Percentiles rank a stretch among this genome's conserved stretches.
Evolutionary conservation across 64 coral and sea anemone genomes (phyloP).

Genomic region (Acropora tenuis): DNA sequence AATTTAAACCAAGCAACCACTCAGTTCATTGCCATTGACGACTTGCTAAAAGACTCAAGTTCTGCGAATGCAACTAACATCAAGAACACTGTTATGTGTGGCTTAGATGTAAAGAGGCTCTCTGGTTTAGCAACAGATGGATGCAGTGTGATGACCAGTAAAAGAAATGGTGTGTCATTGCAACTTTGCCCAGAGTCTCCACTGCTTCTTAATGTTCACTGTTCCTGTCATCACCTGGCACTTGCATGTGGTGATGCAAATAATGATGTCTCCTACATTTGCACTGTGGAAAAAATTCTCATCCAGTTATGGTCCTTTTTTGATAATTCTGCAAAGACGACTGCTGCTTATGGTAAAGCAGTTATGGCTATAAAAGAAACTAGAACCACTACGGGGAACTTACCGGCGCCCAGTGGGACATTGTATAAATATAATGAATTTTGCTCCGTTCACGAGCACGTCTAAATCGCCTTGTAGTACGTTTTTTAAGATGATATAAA

Average conservation of each 20-base stretch:
- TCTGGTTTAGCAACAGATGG: conserved; percentile 4
- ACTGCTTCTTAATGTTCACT: conserved; percentile 20
- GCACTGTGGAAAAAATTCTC: not conserved
- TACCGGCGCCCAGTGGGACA: no score
- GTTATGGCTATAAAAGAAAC: no score
- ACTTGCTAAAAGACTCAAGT: not conserved
- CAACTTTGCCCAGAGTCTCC: not conserved
- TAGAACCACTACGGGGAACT: no score
- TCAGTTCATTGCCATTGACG: conserved; percentile 33
- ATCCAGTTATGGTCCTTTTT: conserved; percentile 54
- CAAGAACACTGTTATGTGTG: conserved; percentile 9
- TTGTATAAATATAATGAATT: no score
- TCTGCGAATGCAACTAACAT: not conserved
- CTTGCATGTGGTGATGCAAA: conserved; percentile 26
- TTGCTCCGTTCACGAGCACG: no score
- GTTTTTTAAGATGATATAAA: no score
- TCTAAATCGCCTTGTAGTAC: no score
- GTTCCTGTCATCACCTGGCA: conserved; percentile 26
- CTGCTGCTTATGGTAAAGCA: not conserved
- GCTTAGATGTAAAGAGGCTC: not conserved
- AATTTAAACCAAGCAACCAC: not conserved
- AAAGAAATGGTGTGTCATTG: conserved; percentile 19
- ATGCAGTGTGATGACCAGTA: conserved; percentile 28
- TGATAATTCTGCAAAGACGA: conserved; percentile 47
- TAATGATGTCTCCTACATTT: not conserved